Evolutionary conservation across 1,140 invertebrate species (phyloP), one percentile per base, ranked within the genome.

Genomic region (Notospermus geniculatus): DNA sequence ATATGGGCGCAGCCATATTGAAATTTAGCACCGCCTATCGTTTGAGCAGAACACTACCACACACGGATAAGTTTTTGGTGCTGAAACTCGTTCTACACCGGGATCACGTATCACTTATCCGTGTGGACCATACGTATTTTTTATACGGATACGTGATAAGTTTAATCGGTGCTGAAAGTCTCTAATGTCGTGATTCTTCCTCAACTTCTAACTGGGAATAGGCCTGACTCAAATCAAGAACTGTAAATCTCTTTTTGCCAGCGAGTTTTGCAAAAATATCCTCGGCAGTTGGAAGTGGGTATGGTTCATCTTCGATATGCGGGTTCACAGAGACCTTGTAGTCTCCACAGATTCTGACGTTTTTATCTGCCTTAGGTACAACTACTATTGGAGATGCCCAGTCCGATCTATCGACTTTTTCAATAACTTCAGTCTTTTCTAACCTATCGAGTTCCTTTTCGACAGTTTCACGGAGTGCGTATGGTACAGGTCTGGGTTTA

Each of bases 381-480:
- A 64, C 59, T 19, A 72, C 64, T 19, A 71, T 65, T 2, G 73
- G 66, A 13, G 63, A 65, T 17, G 71, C 65, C 71, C 66, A 71
- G 15, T 69, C 77, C 29, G 75, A 80, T 57, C 63, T 57, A 50
- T 76, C 70, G 22, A 82, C 77, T 58, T 69, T 67, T 32, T 58
- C 55, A n/a, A 83, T 71, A 19, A 80, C 73, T 23, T 76, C 78
- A 43, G 77, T 57, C n/a, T 50, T 30, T 41, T 75, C 73, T 27
- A 85, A 59, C 19, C 64, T 65, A 23, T 76, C 66, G 15, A 83
- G 60, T 68, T 83, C 74, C 4, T 71, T 28, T 2, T 81, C 72
- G 19, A 83, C 66, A 45, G 72, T 67, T 29, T 72, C 59, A 62
- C 67, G 71, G 1, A 84, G 52, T 13, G 80, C 72, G 63, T 75